Evolutionary conservation across 2,113 vertebrate species (phyloP), one percentile per base, ranked within the genome.

Genomic region (Anhinga anhinga): DNA sequence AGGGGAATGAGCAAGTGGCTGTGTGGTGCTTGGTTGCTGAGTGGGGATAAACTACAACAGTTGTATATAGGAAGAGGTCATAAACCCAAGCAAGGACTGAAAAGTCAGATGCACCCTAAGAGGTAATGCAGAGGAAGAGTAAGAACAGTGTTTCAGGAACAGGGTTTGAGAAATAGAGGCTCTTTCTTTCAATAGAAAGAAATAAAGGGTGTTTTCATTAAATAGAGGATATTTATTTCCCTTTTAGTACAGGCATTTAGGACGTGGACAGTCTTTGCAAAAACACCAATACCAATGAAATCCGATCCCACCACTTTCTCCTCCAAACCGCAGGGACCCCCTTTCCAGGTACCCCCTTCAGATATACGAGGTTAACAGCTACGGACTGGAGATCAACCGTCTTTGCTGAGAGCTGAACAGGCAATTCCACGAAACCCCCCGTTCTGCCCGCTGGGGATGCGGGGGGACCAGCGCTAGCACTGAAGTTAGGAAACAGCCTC

Each of bases 241-340:
- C 14, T 49, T 53, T 36, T 15, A 44, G 21, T 44, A 40, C 5
- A 59, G 11, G 6, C 7, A 69, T 59, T 53, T 53, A n/a, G n/a
- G 23, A 74, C 0, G 0, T 12, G 15, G 20, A 42, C 22, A 29
- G 40, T 26, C 34, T 44, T 23, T 22, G 27, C 1, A 0, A 62
- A 71, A 71, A 13, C 12, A 36, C 0, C 0, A 32, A 15, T 21
- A 58, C 7, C 2, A 0, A 8, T 1, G 3, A 66, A 74, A 71
- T 40, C 27, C 2, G 0, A 36, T 62, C 10, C 11, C 36, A 49
- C 9, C 18, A 40, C 9, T 30, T 74, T 69, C 23, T 76, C 27
- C 30, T 74, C 27, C 38, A 40, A 44, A 38, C 20, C 18, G 44
- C 73, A 84, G 29, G 13, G 15, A 25, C 15, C 8, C 20, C 0